Evolutionary conservation across 2,888 invertebrate genomes (phyloP).

Genomic region (Ochropleura plecta): DNA sequence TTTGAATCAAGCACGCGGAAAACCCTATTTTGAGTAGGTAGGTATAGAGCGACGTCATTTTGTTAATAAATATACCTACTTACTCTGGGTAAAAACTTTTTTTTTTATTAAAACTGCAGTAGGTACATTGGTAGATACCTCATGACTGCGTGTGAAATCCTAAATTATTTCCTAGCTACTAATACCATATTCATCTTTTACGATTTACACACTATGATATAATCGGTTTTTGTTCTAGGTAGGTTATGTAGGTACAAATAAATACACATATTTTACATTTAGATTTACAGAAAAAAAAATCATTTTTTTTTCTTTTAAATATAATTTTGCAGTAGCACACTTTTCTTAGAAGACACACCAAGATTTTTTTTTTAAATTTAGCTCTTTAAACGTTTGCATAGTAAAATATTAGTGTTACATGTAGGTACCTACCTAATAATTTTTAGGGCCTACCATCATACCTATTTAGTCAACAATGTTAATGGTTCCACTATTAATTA

Average conservation of each 20-base stretch:
- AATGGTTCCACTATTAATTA: background rate
- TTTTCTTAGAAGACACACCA: background rate
- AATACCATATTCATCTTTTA: constrained; percentile 48
- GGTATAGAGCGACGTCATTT: too few relatives aligned
- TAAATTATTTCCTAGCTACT: constrained; percentile 45
- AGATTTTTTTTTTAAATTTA: background rate
- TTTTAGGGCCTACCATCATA: background rate
- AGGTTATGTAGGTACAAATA: background rate
- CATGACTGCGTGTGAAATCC: constrained; percentile 25
- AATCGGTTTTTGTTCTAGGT: constrained; percentile 16
- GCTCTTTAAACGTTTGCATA: too few relatives aligned
- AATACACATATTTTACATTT: background rate
- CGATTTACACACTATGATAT: constrained; percentile 32
- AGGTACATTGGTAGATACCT: background rate
- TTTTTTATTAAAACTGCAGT: constrained; percentile 10
- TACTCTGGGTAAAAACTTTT: constrained; percentile 3
- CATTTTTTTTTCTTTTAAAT: background rate
- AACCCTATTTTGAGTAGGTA: background rate
- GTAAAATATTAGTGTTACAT: background rate
- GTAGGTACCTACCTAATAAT: too few relatives aligned
- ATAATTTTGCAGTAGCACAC: constrained; percentile 27
- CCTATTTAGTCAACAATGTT: background rate
- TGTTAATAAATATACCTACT: background rate
- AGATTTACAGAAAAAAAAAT: background rate
- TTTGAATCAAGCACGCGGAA: background rate